These are phyloP conservation scores for Hypomecis punctinalis DNA, from an alignment of 2,888 invertebrate species.

Conservation along the genomic window DNA sequence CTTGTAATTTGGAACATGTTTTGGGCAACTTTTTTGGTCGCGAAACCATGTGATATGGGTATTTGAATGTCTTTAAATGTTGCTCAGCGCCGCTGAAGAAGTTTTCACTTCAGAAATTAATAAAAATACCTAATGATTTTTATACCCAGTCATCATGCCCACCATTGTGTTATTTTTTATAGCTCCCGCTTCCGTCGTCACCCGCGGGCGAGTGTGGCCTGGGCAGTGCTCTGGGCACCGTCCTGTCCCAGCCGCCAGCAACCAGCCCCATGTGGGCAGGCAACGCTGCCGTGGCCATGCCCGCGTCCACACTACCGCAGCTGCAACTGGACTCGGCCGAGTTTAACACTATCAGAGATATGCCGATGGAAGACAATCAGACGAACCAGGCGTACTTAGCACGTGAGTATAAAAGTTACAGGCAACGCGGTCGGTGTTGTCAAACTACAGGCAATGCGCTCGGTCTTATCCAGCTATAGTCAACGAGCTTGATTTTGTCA, in stretches of 20 bases:
- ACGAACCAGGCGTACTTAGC: constrained; percentile 29
- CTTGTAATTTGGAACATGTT: too few species aligned
- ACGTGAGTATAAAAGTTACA: constrained; percentile 9
- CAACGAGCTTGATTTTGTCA: too few species aligned
- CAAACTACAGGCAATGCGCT: too few species aligned
- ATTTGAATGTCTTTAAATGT: too few species aligned
- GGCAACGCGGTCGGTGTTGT: too few species aligned
- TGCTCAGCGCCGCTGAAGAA: too few species aligned
- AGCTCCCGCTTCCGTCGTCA: constrained; percentile 39
- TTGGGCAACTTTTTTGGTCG: too few species aligned
- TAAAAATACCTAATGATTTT: too few species aligned
- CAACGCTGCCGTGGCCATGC: constrained; percentile 17
- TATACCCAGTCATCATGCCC: too few species aligned
- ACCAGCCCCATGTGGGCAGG: constrained; percentile 41
- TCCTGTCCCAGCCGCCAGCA: constrained; percentile 1
- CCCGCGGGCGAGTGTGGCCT: constrained; percentile 50
- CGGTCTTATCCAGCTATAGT: too few species aligned
- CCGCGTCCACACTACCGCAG: constrained; percentile 53
- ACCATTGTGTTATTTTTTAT: constrained; percentile 9
- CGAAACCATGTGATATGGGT: too few species aligned
- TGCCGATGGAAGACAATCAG: constrained; percentile 45
- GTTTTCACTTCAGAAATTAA: too few species aligned
- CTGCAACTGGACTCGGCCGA: constrained; percentile 65
- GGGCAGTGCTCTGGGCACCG: constrained; percentile 46
- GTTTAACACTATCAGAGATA: constrained; percentile 55